Percentiles rank a stretch among this genome's conserved stretches.
phyloP scores from a whole-genome alignment of 2,888 invertebrate genomes.

The Epinotia ramella region DNA sequence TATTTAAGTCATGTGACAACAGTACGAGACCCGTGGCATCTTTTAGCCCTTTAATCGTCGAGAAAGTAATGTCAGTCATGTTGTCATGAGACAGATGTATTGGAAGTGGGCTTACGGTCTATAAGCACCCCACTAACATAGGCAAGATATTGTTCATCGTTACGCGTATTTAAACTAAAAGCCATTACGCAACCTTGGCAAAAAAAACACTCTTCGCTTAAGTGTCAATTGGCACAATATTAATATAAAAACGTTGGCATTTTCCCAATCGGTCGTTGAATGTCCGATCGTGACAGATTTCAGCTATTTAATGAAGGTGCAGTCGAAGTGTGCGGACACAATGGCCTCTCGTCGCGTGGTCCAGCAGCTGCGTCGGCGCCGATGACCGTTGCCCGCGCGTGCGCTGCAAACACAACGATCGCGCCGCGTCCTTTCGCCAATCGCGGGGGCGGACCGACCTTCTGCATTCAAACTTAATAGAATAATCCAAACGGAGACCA shows the following conservation, averaged over 20 bases:
- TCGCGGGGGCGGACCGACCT: constrained; percentile 33
- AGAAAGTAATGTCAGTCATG: no score
- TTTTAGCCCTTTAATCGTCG: no score
- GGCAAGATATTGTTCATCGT: background rate
- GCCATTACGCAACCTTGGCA: background rate
- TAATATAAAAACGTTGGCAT: constrained; percentile 18
- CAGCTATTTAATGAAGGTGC: constrained; percentile 25
- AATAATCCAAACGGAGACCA: constrained; percentile 10
- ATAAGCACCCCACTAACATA: background rate
- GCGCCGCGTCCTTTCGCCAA: constrained; percentile 12
- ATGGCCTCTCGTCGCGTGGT: constrained; percentile 26
- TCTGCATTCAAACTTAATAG: constrained; percentile 26
- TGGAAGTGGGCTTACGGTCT: no score
- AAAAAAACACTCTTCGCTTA: constrained; percentile 13
- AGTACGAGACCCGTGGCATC: no score
- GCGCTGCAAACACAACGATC: constrained; percentile 13
- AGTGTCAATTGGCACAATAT: constrained; percentile 26
- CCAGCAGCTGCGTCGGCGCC: constrained; percentile 26
- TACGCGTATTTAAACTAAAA: background rate
- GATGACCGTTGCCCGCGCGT: constrained; percentile 32
- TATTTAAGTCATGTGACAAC: no score
- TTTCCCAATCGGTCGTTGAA: constrained; percentile 22
- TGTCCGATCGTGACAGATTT: constrained; percentile 24
- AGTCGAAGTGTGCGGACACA: constrained; percentile 23
- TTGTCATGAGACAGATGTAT: no score